Evolutionary conservation across 2,888 invertebrate species (phyloP).

Genomic region (Creontiades dilutus): DNA sequence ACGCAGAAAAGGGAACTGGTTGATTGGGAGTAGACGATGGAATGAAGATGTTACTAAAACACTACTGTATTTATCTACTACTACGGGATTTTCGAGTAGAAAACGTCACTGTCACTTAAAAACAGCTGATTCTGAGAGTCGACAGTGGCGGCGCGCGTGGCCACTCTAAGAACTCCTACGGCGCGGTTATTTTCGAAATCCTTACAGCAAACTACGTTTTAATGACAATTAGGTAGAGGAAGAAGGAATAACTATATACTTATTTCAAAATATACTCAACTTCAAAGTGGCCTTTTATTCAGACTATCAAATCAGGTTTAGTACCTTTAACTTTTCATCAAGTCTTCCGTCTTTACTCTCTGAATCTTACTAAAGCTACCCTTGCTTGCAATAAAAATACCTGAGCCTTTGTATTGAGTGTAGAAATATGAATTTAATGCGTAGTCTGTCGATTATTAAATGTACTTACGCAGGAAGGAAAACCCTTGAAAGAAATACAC

Average conservation of each 20-base stretch:
- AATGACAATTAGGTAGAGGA: not conserved
- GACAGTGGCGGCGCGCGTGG: not conserved
- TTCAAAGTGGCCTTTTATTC: not conserved
- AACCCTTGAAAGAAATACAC: too few species aligned
- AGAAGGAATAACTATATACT: too few species aligned
- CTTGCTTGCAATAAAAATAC: not conserved
- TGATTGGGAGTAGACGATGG: not conserved
- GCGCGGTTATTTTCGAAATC: not conserved
- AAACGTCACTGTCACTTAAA: not conserved
- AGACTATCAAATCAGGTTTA: too few species aligned
- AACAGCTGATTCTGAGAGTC: not conserved
- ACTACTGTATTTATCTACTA: slow-evolving; percentile 38
- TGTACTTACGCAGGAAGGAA: too few species aligned
- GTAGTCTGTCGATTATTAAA: too few species aligned
- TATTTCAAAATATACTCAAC: not conserved
- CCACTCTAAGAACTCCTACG: not conserved
- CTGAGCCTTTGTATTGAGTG: too few species aligned
- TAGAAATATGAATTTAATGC: too few species aligned
- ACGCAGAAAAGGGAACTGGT: not conserved
- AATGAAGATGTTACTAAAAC: not conserved
- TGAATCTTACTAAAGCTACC: too few species aligned
- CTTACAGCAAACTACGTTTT: not conserved
- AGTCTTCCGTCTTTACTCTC: too few species aligned
- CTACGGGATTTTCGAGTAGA: slow-evolving; percentile 22
- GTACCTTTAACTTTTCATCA: too few species aligned